Evolutionary conservation across 1,140 invertebrate species (phyloP).

Genomic region (Doryteuthis pealeii): DNA sequence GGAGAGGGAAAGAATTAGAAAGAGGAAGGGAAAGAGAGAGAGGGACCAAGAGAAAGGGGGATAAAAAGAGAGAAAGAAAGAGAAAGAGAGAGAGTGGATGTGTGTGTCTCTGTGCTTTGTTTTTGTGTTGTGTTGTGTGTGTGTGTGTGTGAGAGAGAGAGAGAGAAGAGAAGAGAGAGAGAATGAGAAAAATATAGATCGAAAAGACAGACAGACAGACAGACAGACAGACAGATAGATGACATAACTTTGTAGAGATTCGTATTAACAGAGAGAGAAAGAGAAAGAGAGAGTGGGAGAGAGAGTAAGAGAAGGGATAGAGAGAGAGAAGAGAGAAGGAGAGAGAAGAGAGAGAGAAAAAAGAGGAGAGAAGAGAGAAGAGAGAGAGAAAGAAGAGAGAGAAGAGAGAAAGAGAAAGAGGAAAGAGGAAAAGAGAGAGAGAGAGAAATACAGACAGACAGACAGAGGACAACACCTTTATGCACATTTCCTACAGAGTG

Average conservation of each 20-base stretch:
- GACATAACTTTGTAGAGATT: not conserved
- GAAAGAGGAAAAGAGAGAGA: not conserved
- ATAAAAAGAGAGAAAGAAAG: too few species aligned
- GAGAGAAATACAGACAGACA: too few species aligned
- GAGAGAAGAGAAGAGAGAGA: not conserved
- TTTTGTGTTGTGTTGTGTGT: too few species aligned
- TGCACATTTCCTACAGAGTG: too few species aligned
- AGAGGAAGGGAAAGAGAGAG: too few species aligned
- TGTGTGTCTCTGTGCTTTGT: too few species aligned
- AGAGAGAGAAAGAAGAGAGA: not conserved
- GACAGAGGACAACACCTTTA: too few species aligned
- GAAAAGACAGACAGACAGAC: not conserved
- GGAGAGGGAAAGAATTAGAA: too few species aligned
- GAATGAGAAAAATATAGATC: not conserved
- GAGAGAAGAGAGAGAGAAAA: not conserved
- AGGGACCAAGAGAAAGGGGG: too few species aligned
- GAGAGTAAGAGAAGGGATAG: not conserved
- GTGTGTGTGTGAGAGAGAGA: slow-evolving; percentile 3
- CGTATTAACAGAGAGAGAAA: not conserved
- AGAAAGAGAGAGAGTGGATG: too few species aligned
- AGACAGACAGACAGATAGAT: not conserved
- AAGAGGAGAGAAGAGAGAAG: not conserved
- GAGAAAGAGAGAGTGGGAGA: not conserved
- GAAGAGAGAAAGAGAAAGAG: not conserved
- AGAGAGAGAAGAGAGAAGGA: not conserved